Percentiles rank a stretch among this genome's conserved stretches.
Conservation (phyloP, 2,888 invertebrate species). For the Lysandra bellargus region DNA sequence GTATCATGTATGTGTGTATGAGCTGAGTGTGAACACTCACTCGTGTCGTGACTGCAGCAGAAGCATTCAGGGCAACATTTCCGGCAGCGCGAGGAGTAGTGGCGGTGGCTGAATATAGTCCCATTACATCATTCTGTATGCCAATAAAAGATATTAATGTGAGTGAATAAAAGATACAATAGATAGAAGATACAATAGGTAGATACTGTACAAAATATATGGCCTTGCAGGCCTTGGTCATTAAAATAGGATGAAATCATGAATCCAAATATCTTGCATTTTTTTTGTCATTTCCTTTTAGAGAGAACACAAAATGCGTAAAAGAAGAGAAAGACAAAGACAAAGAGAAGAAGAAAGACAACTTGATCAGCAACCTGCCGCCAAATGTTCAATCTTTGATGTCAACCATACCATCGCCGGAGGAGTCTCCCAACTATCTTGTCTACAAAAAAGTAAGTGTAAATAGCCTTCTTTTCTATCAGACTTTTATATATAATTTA, state of each 20-base stretch:
- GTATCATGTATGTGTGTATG: too few species aligned
- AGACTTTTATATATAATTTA: neutral
- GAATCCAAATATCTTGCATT: neutral
- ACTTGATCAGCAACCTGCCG: slow-evolving; percentile 53
- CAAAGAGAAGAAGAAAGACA: slow-evolving; percentile 60
- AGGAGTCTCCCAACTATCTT: slow-evolving; percentile 93
- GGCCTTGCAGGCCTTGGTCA: too few species aligned
- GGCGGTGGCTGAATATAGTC: too few species aligned
- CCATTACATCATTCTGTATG: too few species aligned
- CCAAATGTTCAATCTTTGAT: slow-evolving; percentile 69
- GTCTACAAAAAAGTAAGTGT: slow-evolving; percentile 90
- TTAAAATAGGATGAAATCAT: neutral
- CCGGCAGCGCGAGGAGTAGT: too few species aligned
- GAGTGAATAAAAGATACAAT: too few species aligned
- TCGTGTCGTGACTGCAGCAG: too few species aligned
- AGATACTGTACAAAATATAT: too few species aligned
- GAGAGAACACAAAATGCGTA: slow-evolving; percentile 70
- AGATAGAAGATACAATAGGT: too few species aligned
- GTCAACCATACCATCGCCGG: slow-evolving; percentile 79
- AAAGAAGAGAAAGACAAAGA: slow-evolving; percentile 67
- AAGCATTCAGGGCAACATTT: too few species aligned
- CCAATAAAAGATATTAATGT: neutral
- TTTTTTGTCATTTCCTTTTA: slow-evolving; percentile 45
- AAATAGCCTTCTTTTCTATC: neutral
- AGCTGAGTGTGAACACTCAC: too few species aligned